Base-by-base conservation (phyloP, 2,113 vertebrate genomes). In the Balaeniceps rex region DNA sequence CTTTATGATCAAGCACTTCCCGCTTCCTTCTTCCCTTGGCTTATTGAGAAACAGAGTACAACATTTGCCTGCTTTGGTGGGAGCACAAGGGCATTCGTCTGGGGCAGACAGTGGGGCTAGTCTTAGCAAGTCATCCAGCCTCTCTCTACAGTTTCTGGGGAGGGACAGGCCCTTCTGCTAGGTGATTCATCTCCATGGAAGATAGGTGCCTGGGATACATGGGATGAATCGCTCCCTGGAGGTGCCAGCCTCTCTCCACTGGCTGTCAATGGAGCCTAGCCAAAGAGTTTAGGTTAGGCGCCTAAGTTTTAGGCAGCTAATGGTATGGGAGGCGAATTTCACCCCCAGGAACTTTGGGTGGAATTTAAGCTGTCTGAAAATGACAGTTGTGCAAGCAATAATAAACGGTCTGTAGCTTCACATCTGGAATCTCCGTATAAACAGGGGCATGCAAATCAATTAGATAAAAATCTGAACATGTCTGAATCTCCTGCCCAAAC, bases 391-490 rank as follows among this genome's bases (percentile, higher is more conserved):
- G 96, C 93, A 97, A 96, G 89, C 66, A 91, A 38, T 88, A 92
- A 97, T 93, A 90, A 96, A 96, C 72, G 94, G 75, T 80, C 75
- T 83, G 42, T 94, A 94, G 89, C 69, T 95, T 93, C 71, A 66
- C 0, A 60, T 95, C 95, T 97, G 93, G 91, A 93, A 91, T 91
- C 91, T 96, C 82, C 90, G 88, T 96, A 71, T 83, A 93, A 97
- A 94, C 71, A 88, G 60, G 96, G 58, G 78, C 89, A 97, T 96
- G 95, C 94, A 97, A 96, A 97, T 97, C 87, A 91, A 80, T 96
- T 76, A 96, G 96, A 95, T 97, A 96, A 90, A 96, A 97, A 97
- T 97, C 93, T 91, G 75, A 96, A 83, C 63, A 68, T 84, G 93
- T 96, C 64, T 96, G 87, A 87, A 81, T 74, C 86, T 96, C 94